These are phyloP conservation scores for Poecilia picta DNA, from an alignment of 2,797 vertebrate species.

Conservation along the genomic window DNA sequence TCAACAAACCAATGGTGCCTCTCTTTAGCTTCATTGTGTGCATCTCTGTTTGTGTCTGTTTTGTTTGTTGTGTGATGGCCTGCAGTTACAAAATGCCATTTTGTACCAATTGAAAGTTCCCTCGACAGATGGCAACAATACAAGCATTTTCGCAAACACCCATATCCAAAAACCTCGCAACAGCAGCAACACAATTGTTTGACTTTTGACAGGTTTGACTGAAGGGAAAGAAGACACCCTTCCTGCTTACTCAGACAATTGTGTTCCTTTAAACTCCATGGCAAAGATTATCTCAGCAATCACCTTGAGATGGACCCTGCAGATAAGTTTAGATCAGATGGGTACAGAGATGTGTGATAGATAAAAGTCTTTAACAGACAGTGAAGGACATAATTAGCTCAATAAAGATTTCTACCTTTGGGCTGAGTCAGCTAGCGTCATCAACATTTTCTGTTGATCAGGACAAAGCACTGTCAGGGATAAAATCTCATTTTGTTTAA, in stretches of 20 bases:
- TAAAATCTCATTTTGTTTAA: conserved; percentile 28
- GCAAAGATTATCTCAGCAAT: conserved; percentile 71
- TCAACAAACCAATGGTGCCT: conserved; percentile 70
- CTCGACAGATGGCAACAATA: conserved; percentile 37
- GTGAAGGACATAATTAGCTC: conserved; percentile 74
- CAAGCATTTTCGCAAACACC: conserved; percentile 29
- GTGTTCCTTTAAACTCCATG: conserved; percentile 63
- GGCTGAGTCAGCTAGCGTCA: conserved; percentile 76
- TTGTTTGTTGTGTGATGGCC: conserved; percentile 62
- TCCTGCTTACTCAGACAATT: conserved; percentile 73
- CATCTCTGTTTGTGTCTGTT: conserved; percentile 49
- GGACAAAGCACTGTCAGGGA: conserved; percentile 48
- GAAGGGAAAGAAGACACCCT: conserved; percentile 65
- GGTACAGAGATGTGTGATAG: conserved; percentile 64
- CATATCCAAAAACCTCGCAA: conserved; percentile 4
- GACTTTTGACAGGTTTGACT: conserved; percentile 75
- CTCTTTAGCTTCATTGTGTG: conserved; percentile 65
- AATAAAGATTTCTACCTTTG: conserved; percentile 68
- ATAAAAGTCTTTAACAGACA: conserved; percentile 75
- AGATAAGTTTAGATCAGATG: conserved; percentile 74
- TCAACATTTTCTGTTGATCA: conserved; percentile 60
- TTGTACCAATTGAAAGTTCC: conserved; percentile 62
- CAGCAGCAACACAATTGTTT: conserved; percentile 41
- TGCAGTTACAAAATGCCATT: conserved; percentile 67
- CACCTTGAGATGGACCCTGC: conserved; percentile 75